These are phyloP conservation scores for Hafferia zeledoni DNA, from an alignment of 2,797 vertebrate species.

Conservation along the genomic window DNA sequence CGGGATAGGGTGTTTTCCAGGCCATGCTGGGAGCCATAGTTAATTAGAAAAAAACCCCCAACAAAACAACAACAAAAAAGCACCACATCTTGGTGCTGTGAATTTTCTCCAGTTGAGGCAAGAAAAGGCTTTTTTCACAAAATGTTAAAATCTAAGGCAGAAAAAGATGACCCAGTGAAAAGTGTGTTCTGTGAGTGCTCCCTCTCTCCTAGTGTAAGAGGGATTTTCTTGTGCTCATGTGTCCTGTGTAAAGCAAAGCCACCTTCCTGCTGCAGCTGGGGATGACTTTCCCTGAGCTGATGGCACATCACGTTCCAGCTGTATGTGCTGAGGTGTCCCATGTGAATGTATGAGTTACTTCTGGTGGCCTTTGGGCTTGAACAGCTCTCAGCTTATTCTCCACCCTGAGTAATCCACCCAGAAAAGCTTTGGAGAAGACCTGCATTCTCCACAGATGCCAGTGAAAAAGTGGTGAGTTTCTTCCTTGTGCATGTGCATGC, in stretches of 20 bases:
- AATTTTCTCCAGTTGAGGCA: not conserved
- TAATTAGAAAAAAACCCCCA: not conserved
- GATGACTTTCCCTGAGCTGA: not conserved
- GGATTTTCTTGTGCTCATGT: not conserved
- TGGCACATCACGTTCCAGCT: not conserved
- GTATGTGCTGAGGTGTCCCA: fast-evolving
- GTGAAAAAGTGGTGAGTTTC: not conserved
- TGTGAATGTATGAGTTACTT: not conserved
- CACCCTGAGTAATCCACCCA: not conserved
- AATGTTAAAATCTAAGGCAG: not conserved
- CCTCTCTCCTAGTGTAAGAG: not conserved
- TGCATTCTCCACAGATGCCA: fast-evolving
- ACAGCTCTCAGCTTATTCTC: not conserved
- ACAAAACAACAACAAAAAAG: too few species aligned
- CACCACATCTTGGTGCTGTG: not conserved
- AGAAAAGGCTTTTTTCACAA: not conserved
- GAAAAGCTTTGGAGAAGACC: not conserved
- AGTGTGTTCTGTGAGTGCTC: not conserved
- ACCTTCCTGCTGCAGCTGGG: not conserved
- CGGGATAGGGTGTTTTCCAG: not conserved
- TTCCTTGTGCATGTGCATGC: not conserved
- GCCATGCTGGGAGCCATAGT: fast-evolving
- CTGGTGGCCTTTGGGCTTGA: not conserved
- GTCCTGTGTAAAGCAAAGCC: not conserved
- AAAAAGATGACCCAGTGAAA: not conserved